Base-by-base conservation (phyloP, 2,113 vertebrate genomes). In the Pipa parva region DNA sequence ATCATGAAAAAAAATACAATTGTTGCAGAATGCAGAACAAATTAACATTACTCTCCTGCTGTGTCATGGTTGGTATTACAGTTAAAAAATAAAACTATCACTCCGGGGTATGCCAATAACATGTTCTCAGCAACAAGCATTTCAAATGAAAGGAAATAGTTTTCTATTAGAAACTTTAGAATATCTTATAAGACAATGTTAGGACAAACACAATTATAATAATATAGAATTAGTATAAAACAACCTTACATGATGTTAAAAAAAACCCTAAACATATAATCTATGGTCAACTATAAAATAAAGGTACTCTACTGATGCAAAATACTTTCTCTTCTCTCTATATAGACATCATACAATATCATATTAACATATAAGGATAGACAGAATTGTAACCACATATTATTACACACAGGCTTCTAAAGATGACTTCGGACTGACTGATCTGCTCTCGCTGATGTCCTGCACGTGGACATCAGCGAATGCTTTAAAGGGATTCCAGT, bases 21-120 rank as follows among this genome's bases (percentile, higher is more conserved):
- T 85, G 81, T 81, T 73, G 71, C 0, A 76, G 80, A 87, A 88
- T 86, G 83, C 82, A 89, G 81, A 88, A 88, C 80, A 84, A 86
- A 87, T 84, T 75, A 81, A 85, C 81, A 78, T 82, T 83, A 80
- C 83, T 70, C 65, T 67, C 75, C 73, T 76, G 42, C 62, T 74
- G 73, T 74, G 75, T 74, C 79, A 79, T 78, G 68, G 78, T 59
- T 75, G 79, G 67, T 74, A 75, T 78, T 77, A 73, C 63, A 71
- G 62, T 70, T 74, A 63, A 77, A 75, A 82, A 84, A 83, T 78
- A 77, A 81, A 83, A 86, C 75, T 72, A 77, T 69, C 73, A 66
- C 77, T 75, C 69, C 67, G 64, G 76, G 72, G 72, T 68, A 75
- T 73, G 76, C 77, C 59, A 45, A 60, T 27, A 46, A 8, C 21